A percentile compares a stretch with the other conserved stretches of the same genome.
These are phyloP conservation scores for Parazoanthus atlanticus DNA, from an alignment of 92 coral and sea anemone species.

Conservation along the genomic window DNA sequence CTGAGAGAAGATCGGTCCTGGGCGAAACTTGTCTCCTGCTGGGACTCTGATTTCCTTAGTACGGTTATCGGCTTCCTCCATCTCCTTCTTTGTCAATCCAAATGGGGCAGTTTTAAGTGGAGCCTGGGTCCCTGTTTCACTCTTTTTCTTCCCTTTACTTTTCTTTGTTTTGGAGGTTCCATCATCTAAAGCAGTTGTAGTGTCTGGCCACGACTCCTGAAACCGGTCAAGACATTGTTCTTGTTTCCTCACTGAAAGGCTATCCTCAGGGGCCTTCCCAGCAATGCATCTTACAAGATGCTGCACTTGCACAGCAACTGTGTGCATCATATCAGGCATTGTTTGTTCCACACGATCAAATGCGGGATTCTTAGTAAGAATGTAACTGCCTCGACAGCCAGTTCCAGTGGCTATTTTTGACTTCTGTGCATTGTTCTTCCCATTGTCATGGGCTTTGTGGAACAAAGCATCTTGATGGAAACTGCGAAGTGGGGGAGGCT, in stretches of 20 bases:
- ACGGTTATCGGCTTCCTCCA: slow-evolving; percentile 57
- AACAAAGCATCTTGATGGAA: slow-evolving; percentile 34
- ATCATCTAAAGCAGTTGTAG: background rate
- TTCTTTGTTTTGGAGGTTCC: background rate
- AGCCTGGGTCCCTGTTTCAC: background rate
- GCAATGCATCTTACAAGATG: slow-evolving; percentile 37
- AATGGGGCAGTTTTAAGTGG: slow-evolving; percentile 30
- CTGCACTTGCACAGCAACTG: slow-evolving; percentile 46
- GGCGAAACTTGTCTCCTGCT: slow-evolving; percentile 39
- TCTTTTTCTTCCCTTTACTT: background rate
- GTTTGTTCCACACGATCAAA: slow-evolving; percentile 45
- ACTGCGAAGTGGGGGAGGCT: slow-evolving; percentile 10
- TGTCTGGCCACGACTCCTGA: slow-evolving; percentile 40
- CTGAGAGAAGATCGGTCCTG: slow-evolving; percentile 52
- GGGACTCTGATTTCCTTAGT: slow-evolving; percentile 40
- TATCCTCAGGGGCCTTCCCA: slow-evolving; percentile 54
- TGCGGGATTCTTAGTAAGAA: slow-evolving; percentile 33
- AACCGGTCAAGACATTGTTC: slow-evolving; percentile 52
- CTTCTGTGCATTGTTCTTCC: slow-evolving; percentile 8
- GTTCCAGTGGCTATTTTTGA: slow-evolving; percentile 40
- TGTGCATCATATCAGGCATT: slow-evolving; percentile 54
- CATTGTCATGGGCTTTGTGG: slow-evolving; percentile 45
- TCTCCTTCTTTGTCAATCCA: slow-evolving; percentile 40
- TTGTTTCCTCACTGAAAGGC: slow-evolving; percentile 20
- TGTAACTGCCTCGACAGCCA: slow-evolving; percentile 38